Conservation (phyloP, 2,113 vertebrate species). For the Neogobius melanostomus region DNA sequence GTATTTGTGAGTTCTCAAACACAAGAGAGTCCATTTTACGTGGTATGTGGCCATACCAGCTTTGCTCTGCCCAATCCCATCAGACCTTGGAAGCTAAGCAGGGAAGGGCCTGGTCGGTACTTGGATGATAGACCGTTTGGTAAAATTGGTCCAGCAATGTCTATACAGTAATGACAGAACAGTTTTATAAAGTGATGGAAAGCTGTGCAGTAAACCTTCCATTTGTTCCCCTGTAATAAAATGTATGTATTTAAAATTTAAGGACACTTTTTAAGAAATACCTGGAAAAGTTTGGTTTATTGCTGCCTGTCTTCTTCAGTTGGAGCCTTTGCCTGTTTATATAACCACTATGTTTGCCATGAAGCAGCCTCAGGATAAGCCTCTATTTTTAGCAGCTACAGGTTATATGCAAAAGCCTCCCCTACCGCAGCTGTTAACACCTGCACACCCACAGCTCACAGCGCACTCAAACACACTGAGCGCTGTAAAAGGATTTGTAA, state of each 20-base stretch:
- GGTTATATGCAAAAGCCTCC: background rate
- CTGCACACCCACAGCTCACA: conserved; percentile 23
- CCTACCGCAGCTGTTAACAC: background rate
- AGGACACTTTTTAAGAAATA: background rate
- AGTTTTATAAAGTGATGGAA: no score
- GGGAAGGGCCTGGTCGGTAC: no score
- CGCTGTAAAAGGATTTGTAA: conserved; percentile 30
- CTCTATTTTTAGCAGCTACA: conserved; percentile 9
- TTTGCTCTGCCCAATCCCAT: no score
- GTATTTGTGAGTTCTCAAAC: no score
- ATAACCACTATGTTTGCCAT: conserved; percentile 10
- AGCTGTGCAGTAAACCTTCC: no score
- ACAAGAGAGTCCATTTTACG: no score
- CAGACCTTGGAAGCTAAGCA: no score
- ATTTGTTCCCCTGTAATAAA: background rate
- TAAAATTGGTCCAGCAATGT: no score
- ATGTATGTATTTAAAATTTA: background rate
- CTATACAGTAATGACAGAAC: no score
- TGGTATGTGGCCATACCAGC: no score
- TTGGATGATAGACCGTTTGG: no score
- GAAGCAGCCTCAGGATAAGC: conserved; percentile 13
- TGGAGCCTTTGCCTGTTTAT: conserved; percentile 6
- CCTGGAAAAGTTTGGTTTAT: background rate
- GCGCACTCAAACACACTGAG: background rate
- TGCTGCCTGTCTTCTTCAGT: conserved; percentile 2